phyloP scores from a whole-genome alignment of 92 coral and sea anemone species.

The Zoanthus solanderi region DNA sequence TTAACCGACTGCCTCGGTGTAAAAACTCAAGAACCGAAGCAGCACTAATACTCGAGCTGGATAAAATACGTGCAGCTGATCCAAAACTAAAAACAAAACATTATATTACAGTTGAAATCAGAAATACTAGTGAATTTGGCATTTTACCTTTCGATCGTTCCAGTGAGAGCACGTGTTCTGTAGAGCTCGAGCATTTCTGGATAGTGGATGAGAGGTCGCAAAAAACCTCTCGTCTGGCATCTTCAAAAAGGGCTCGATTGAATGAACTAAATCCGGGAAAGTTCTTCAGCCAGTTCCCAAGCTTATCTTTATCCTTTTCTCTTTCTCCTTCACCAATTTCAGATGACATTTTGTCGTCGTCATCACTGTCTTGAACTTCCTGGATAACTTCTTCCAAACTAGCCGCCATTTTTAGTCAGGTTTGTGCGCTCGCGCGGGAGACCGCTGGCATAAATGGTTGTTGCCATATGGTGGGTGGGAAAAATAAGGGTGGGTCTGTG shows the following conservation, averaged over 20 bases:
- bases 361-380: too few species aligned
- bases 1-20: background rate
- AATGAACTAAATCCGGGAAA: slow-evolving; percentile 15
- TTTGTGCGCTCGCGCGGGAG: too few species aligned
- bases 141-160: too few species aligned
- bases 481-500: too few species aligned
- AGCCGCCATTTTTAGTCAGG: too few species aligned
- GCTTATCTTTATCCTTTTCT: too few species aligned
- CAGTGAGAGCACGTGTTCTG: background rate
- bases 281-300: background rate
- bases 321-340: too few species aligned
- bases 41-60: slow-evolving; percentile 8
- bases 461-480: too few species aligned
- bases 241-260: background rate
- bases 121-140: background rate
- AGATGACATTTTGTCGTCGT: too few species aligned
- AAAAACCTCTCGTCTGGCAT: slow-evolving; percentile 16
- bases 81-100: background rate
- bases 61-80: background rate
- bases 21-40: slow-evolving; percentile 24
- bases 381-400: too few species aligned
- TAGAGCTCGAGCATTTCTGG: slow-evolving; percentile 39
- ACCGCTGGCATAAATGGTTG: too few species aligned
- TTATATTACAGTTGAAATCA: background rate
- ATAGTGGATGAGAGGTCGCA: slow-evolving; percentile 19